Base-by-base conservation (phyloP, 1,140 invertebrate species). In the Caligus rogercresseyi region DNA sequence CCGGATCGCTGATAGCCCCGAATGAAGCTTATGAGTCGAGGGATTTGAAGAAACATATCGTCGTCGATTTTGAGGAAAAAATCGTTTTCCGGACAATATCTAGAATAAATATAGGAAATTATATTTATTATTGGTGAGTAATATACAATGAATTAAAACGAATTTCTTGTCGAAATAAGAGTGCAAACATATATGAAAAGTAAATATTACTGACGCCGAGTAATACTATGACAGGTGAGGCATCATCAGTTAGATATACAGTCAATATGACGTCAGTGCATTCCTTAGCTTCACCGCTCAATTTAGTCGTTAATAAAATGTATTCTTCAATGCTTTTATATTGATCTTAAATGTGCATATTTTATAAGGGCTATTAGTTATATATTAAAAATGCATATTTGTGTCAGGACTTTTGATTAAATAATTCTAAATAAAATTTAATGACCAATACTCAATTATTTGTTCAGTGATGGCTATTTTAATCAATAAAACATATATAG, bases 61-160 rank as follows among this genome's bases (percentile, higher is more conserved):
- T 70, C 69, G 64, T 70, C 69, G 13, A 64, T 64, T 61, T 70
- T 70, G 15, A 68, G 64, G 0, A 70, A 26, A 59, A 54, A 70
- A 18, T 65, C 43, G 1, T 61, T 67, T 1, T 63, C 24, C 1
- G 58, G 61, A 59, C 69, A 68, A 23, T 53, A 66, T 14, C 55
- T 59, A 1, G 51, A 58, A 11, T 24, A 16, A 60, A n/a, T 16
- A 26, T 26, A 14, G 3, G 16, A 51, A 53, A 53, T 20, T 2
- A 2, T 20, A 19, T n/a, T 51, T 51, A n/a, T 51, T 14, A 14
- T 51, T 51, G n/a, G 21, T 16, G 16, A 53, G 18, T 16, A 19
- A 19, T 7, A 19, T 53, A 53, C 18, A 2, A 20, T 53, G 16
- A 2, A 53, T 16, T 53, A 7, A 53, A 53, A 20, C 1, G 1